These are phyloP conservation scores for Passer montanus DNA, from an alignment of 2,113 vertebrate species.

Conservation along the genomic window DNA sequence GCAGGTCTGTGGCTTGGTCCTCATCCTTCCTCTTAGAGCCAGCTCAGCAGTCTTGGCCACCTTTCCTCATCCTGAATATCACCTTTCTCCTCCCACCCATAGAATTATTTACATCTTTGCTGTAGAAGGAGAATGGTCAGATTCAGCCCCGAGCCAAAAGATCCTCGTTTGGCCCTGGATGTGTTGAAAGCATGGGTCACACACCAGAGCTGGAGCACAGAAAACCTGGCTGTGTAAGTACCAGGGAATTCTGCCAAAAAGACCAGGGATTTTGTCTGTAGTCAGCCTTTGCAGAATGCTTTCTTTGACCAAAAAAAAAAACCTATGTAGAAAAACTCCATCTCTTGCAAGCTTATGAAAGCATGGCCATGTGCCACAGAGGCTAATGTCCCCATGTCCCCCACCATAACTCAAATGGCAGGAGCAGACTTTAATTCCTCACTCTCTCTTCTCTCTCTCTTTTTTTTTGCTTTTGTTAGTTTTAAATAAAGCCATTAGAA, in stretches of 20 bases:
- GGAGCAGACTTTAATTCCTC: neutral
- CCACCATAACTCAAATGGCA: neutral
- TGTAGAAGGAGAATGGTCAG: neutral
- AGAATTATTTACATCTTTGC: neutral
- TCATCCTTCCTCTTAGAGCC: neutral
- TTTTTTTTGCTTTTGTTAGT: neutral
- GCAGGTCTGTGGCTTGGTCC: neutral
- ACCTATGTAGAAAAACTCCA: neutral
- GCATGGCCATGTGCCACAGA: neutral
- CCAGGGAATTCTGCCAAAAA: conserved; percentile 12
- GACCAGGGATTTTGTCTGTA: neutral
- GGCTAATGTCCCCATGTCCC: neutral
- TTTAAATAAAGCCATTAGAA: neutral
- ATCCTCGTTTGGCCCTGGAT: neutral
- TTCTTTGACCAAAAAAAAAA: neutral
- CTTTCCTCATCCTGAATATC: neutral
- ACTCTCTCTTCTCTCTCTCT: neutral
- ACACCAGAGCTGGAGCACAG: neutral
- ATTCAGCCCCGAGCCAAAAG: neutral
- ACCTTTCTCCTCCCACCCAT: neutral
- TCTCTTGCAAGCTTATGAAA: neutral
- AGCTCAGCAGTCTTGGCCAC: neutral
- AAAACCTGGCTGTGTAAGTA: neutral
- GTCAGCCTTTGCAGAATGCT: neutral
- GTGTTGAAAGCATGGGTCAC: neutral